These are phyloP conservation scores for Rutilus rutilus DNA, from an alignment of 2,113 vertebrate species.

Conservation along the genomic window DNA sequence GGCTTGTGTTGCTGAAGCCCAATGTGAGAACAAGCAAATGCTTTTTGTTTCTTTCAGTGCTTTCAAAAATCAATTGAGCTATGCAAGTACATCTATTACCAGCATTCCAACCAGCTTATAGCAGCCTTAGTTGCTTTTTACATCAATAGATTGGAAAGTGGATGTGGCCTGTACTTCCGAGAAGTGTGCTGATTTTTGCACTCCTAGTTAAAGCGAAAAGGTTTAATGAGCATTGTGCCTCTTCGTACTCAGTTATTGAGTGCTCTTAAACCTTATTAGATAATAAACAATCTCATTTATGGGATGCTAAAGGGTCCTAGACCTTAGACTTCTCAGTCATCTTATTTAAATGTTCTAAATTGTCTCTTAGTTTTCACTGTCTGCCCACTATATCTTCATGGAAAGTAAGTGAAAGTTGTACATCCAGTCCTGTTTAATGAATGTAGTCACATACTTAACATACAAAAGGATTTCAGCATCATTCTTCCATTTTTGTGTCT, in stretches of 20 bases:
- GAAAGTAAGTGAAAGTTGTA: background rate
- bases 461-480: background rate
- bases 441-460: background rate
- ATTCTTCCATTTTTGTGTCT: background rate
- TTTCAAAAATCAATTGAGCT: slow-evolving; percentile 7
- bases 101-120: background rate
- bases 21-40: slow-evolving; percentile 31
- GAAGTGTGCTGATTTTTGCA: background rate
- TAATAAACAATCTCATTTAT: slow-evolving; percentile 11
- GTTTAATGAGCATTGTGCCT: background rate
- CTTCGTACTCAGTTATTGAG: background rate
- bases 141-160: background rate
- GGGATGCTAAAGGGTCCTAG: background rate
- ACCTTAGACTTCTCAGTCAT: background rate
- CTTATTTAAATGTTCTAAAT: background rate
- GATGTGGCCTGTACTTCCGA: background rate
- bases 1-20: background rate
- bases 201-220: background rate
- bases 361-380: background rate
- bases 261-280: slow-evolving; percentile 21
- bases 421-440: background rate
- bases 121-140: background rate
- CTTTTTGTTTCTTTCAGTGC: slow-evolving; percentile 12
- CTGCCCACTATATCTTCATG: background rate
- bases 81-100: background rate